Percentiles rank a stretch among this genome's conserved stretches.
These are phyloP conservation scores for Rhingia rostrata DNA, from an alignment of 2,888 invertebrate species.

Conservation along the genomic window DNA sequence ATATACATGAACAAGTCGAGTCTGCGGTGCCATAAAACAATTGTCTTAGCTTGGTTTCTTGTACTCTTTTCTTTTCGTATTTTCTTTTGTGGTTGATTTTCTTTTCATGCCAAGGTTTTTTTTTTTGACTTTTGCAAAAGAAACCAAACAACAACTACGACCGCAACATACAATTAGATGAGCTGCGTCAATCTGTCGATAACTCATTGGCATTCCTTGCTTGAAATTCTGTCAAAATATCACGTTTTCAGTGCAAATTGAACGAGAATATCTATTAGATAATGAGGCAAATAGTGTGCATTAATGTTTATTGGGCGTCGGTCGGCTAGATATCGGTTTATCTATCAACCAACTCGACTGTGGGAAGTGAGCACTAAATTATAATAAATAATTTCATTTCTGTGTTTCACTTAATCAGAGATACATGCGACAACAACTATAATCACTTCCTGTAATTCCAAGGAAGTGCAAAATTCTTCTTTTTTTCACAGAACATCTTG, in stretches of 20 bases:
- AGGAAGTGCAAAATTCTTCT: conserved; percentile 9
- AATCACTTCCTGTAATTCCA: conserved; percentile 31
- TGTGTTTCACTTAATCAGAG: not conserved
- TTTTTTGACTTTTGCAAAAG: not conserved
- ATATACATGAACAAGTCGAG: not conserved
- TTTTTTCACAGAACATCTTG: not conserved
- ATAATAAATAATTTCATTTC: too few relatives aligned
- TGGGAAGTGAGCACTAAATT: too few relatives aligned
- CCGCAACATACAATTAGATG: not conserved
- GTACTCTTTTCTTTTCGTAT: not conserved
- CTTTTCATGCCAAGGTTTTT: conserved; percentile 28
- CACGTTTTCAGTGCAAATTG: conserved; percentile 26
- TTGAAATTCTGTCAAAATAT: conserved; percentile 28
- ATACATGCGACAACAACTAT: not conserved
- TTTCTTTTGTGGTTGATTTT: not conserved
- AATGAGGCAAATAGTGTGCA: not conserved
- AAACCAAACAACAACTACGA: not conserved
- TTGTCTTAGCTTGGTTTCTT: conserved; percentile 10
- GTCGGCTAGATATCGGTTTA: conserved; percentile 14
- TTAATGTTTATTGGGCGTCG: not conserved
- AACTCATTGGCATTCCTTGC: conserved; percentile 41
- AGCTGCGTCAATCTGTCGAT: conserved; percentile 12
- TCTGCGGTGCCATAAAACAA: conserved; percentile 2
- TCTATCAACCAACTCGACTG: not conserved
- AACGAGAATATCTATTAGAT: conserved; percentile 38